These are phyloP conservation scores for Enteromius treurensis DNA, from an alignment of 2,797 vertebrate genomes.

Conservation along the genomic window DNA sequence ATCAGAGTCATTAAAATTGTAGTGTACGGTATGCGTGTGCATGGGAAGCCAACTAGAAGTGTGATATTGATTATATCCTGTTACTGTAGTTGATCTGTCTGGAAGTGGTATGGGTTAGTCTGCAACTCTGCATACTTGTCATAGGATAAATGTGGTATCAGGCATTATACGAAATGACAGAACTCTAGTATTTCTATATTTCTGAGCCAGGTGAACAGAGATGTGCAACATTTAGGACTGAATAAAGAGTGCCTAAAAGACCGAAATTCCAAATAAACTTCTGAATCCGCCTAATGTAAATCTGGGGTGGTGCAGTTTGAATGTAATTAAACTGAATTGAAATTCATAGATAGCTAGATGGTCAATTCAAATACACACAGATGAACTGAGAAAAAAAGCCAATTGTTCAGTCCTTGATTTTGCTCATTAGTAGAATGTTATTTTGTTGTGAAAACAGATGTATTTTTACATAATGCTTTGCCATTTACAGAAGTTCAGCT, in stretches of 20 bases:
- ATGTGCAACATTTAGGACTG: neutral
- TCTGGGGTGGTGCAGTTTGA: neutral
- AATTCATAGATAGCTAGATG: neutral
- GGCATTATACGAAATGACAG: neutral
- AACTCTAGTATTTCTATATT: neutral
- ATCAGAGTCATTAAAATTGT: neutral
- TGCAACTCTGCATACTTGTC: neutral
- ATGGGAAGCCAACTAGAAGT: neutral
- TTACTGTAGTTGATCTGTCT: neutral
- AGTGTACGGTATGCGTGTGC: neutral
- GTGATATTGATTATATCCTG: conserved; percentile 22
- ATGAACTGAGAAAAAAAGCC: neutral
- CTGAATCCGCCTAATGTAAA: neutral
- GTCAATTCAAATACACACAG: neutral
- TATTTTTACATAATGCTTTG: conserved; percentile 51
- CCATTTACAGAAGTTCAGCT: conserved; percentile 45
- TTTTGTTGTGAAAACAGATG: neutral
- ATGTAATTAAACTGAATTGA: neutral
- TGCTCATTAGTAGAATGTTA: neutral
- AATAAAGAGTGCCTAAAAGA: neutral
- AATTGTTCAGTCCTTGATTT: neutral
- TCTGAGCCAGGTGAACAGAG: neutral
- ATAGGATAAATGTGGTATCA: neutral
- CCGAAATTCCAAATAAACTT: neutral
- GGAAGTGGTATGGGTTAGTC: neutral